Evolutionary conservation across 2,113 vertebrate species (phyloP).

Genomic region (Thymallus thymallus): DNA sequence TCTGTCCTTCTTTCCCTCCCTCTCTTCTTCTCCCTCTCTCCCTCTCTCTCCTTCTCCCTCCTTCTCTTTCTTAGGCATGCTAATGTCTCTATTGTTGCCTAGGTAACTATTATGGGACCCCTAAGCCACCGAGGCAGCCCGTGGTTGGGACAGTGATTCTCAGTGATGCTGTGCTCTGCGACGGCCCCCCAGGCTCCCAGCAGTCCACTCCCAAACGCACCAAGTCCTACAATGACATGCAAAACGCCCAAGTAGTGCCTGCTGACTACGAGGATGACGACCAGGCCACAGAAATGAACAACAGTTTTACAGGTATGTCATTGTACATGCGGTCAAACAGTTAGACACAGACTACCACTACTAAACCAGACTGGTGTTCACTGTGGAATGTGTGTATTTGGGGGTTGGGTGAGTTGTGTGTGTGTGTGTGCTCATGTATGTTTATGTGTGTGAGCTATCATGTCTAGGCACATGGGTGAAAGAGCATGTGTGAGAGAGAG

Average conservation of each 20-base stretch:
- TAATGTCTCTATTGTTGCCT: conserved; percentile 88
- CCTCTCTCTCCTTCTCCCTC: background rate
- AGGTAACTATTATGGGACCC: conserved; percentile 99
- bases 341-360: background rate
- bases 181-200: conserved; percentile 79
- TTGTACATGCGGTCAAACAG: conserved; percentile 5
- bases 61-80: conserved; percentile 71
- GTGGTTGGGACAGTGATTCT: conserved; percentile 95
- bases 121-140: conserved; percentile 95
- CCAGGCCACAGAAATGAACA: conserved; percentile 96
- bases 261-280: conserved; percentile 88
- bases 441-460: background rate
- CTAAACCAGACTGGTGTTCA: too few species aligned
- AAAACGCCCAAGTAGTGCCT: conserved; percentile 94
- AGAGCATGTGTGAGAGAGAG: conserved; percentile 6
- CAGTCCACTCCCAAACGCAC: conserved; percentile 92
- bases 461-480: background rate
- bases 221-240: conserved; percentile 99
- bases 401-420: conserved; percentile 5
- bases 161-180: conserved; percentile 83
- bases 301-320: conserved; percentile 94
- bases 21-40: background rate
- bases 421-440: conserved; percentile 10
- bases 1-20: background rate
- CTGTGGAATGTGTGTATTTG: conserved; percentile 7